phyloP scores from a whole-genome alignment of 2,113 vertebrate species.

The Nannospalax galili region DNA sequence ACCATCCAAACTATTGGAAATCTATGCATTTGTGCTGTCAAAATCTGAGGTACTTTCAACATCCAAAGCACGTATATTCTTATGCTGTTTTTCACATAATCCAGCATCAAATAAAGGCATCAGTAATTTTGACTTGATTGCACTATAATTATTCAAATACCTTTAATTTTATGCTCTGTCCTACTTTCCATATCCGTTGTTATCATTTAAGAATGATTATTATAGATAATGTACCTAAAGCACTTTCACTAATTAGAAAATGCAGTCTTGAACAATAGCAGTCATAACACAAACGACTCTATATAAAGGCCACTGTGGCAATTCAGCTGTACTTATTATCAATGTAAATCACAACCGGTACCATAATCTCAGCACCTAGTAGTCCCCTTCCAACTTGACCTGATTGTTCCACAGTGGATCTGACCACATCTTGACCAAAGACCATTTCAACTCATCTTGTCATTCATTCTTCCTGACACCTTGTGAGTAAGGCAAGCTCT shows the following conservation, averaged over 20 bases:
- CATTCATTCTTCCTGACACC: neutral
- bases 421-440: neutral
- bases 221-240: constrained; percentile 82
- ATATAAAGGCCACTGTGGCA: constrained; percentile 70
- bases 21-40: constrained; percentile 71
- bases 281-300: constrained; percentile 72
- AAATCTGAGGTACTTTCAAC: constrained; percentile 78
- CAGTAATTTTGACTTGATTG: constrained; percentile 88
- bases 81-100: constrained; percentile 82
- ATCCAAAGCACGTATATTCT: constrained; percentile 83
- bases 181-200: constrained; percentile 85
- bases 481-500: constrained; percentile 26
- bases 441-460: neutral
- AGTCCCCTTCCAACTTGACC: neutral
- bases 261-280: constrained; percentile 79
- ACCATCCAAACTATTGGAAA: constrained; percentile 61
- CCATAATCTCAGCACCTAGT: neutral
- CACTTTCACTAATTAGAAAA: constrained; percentile 85
- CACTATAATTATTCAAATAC: constrained; percentile 88
- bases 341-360: constrained; percentile 15
- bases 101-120: constrained; percentile 84
- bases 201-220: constrained; percentile 83
- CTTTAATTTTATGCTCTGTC: constrained; percentile 84
- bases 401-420: neutral
- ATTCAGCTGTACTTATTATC: constrained; percentile 66